phyloP scores from a whole-genome alignment of 2,113 vertebrate genomes.

The Pachycephala philippinensis region DNA sequence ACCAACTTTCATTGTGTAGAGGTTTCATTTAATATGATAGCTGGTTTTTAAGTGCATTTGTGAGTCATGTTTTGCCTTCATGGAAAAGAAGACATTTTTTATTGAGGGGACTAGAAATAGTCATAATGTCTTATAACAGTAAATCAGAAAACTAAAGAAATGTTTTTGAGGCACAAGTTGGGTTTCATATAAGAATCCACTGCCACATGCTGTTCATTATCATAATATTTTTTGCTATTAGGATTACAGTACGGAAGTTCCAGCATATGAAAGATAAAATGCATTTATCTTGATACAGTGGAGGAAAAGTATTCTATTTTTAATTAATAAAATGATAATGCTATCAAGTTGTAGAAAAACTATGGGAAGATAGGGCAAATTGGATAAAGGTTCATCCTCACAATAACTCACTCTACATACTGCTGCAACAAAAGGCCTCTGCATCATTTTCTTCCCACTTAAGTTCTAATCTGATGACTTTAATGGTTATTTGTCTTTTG shows the following conservation, averaged over 20 bases:
- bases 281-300: not conserved
- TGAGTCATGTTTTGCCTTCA: not conserved
- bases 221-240: not conserved
- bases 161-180: not conserved
- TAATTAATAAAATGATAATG: not conserved
- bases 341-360: not conserved
- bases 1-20: not conserved
- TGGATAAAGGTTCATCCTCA: not conserved
- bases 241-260: not conserved
- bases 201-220: not conserved
- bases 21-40: not conserved
- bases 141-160: not conserved
- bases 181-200: not conserved
- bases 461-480: not conserved
- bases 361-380: not conserved
- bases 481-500: not conserved
- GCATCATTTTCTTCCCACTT: not conserved
- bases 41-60: not conserved
- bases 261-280: not conserved
- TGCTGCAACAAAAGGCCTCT: not conserved
- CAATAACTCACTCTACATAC: not conserved
- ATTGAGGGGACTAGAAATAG: not conserved
- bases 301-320: not conserved
- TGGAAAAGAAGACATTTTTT: not conserved
- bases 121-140: not conserved